Conservation (phyloP, 1,140 invertebrate species). For the Pseudomyrmex dendroicus region DNA sequence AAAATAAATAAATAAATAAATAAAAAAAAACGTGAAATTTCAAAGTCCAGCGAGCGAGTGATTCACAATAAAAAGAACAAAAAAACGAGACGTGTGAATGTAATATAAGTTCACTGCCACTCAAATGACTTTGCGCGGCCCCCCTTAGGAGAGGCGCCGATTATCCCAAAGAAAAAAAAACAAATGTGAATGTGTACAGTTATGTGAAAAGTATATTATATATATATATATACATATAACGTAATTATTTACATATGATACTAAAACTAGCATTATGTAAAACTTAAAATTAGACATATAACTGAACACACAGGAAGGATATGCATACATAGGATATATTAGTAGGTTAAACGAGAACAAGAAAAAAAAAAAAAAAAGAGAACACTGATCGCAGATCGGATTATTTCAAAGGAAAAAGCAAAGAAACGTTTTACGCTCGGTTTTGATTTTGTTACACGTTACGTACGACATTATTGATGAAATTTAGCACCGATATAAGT, state of each 20-base stretch:
- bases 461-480: slow-evolving; percentile 29
- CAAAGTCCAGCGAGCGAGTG: slow-evolving; percentile 73
- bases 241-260: slow-evolving; percentile 78
- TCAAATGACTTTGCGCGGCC: slow-evolving; percentile 74
- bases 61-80: slow-evolving; percentile 70
- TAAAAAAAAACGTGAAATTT: slow-evolving; percentile 57
- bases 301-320: slow-evolving; percentile 73
- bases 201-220: slow-evolving; percentile 77
- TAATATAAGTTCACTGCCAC: slow-evolving; percentile 82
- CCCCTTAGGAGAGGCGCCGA: slow-evolving; percentile 67
- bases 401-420: slow-evolving; percentile 57
- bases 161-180: slow-evolving; percentile 64
- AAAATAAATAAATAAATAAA: slow-evolving; percentile 1
- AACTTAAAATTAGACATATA: slow-evolving; percentile 74
- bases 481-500: slow-evolving; percentile 67
- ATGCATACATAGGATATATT: slow-evolving; percentile 73
- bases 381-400: slow-evolving; percentile 60
- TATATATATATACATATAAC: slow-evolving; percentile 59
- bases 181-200: slow-evolving; percentile 79
- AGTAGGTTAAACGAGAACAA: slow-evolving; percentile 26
- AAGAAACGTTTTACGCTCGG: slow-evolving; percentile 26
- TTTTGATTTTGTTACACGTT: slow-evolving; percentile 67
- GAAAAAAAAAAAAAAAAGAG: slow-evolving; percentile 60
- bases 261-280: slow-evolving; percentile 77
- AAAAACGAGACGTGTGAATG: slow-evolving; percentile 13